Evolutionary conservation across 2,113 vertebrate genomes (phyloP), one percentile per base, ranked within the genome.

Genomic region (Ammodytes dubius): DNA sequence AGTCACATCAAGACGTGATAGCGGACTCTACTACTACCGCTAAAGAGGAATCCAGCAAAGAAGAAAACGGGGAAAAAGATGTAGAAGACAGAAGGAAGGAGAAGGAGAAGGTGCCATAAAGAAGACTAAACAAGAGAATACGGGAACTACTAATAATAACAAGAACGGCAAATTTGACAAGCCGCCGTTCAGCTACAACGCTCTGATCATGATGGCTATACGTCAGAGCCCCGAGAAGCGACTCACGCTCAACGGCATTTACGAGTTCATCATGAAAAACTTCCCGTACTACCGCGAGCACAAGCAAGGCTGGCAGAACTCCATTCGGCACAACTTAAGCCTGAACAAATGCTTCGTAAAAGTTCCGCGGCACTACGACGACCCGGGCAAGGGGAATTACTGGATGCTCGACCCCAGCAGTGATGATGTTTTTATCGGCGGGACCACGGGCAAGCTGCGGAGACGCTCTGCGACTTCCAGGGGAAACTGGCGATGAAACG

Each of bases 221-320:
- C 76, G 95, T 4, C 95, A 96, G 82, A 96, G 95, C 79, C 95
- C 95, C 2, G 95, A 96, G 83, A 96, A 96, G 89, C 76, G 95
- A 53, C 94, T 96, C 12, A 96, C 95, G 42, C 93, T 96, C 0
- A 96, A 95, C 88, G 95, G 95, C 43, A 96, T 96, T 88, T 96
- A 96, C 72, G 95, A 96, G 90, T 96, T 95, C 81, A 96, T 96
- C 90, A 96, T 95, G 95, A 94, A 94, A 11, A 96, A 95, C 90
- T 96, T 96, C 78, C 95, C 95, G 0, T 96, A 95, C 39, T 96
- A 96, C 89, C 91, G 95, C n/a, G 94, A 96, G 83, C 94, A 96
- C 90, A 95, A 95, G 87, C 95, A 96, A 78, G 95, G 95, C 89
- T 96, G 95, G 95, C 95, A 96, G 88, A 96, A 96, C 93, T 96